A percentile compares a stretch with the other conserved stretches of the same genome.
Evolutionary conservation across 1,140 invertebrate genomes (phyloP).

Genomic region (Whitmania pigra): DNA sequence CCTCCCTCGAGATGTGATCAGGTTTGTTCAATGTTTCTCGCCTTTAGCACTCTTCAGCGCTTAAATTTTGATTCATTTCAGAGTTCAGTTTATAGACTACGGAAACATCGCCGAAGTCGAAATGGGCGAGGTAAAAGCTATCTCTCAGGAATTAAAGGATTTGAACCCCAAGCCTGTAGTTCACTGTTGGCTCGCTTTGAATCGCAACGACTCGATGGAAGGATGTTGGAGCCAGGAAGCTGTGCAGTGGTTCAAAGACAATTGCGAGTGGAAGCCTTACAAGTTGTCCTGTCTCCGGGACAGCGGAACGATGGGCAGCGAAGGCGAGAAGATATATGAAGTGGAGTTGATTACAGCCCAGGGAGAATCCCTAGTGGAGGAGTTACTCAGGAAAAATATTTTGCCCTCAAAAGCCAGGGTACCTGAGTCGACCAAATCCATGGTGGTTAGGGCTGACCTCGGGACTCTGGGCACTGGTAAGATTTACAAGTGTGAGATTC

Average conservation of each 20-base stretch:
- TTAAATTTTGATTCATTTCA: constrained; percentile 6
- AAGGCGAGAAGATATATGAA: too few species aligned
- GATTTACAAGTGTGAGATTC: too few species aligned
- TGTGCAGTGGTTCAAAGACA: constrained; percentile 1
- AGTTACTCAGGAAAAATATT: too few species aligned
- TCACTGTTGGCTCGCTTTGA: not conserved
- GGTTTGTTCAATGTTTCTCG: not conserved
- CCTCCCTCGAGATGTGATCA: not conserved
- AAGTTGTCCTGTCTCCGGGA: not conserved
- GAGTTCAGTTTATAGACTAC: not conserved
- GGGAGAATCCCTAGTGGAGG: too few species aligned
- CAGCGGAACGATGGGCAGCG: too few species aligned
- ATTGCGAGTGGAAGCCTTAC: constrained; percentile 8
- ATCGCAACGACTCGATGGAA: not conserved
- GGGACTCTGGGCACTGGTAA: too few species aligned
- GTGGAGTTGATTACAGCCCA: too few species aligned
- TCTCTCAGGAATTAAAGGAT: not conserved
- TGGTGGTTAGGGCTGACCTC: too few species aligned
- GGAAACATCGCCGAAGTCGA: not conserved
- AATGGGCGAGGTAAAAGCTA: not conserved
- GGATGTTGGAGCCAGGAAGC: not conserved
- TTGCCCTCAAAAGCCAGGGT: too few species aligned
- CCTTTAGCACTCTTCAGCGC: not conserved
- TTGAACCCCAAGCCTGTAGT: not conserved
- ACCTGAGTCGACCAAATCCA: too few species aligned